Percentiles rank a stretch among this genome's conserved stretches.
These are phyloP conservation scores for Tetraodon nigroviridis DNA, from an alignment of 2,113 vertebrate genomes.

Conservation along the genomic window DNA sequence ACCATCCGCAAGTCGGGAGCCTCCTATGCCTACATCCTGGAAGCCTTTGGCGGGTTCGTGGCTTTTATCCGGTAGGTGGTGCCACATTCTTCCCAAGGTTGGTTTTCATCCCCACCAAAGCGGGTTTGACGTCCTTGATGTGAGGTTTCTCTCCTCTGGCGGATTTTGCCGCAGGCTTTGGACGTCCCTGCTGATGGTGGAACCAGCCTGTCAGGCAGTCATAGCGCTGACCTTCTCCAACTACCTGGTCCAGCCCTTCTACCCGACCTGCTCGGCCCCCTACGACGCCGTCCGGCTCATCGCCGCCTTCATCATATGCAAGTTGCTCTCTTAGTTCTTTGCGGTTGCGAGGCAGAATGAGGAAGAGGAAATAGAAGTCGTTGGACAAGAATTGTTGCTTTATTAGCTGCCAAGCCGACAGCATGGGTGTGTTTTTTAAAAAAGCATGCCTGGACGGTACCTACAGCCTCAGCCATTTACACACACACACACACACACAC, in stretches of 20 bases:
- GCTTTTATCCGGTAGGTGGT: slow-evolving; percentile 73
- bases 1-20: slow-evolving; percentile 81
- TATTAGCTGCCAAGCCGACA: too few relatives aligned
- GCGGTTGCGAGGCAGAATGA: too few relatives aligned
- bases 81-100: background rate
- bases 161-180: slow-evolving; percentile 61
- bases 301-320: slow-evolving; percentile 77
- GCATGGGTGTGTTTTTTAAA: too few relatives aligned
- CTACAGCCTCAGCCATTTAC: too few relatives aligned
- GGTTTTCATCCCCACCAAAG: too few relatives aligned
- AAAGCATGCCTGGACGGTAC: too few relatives aligned
- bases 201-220: slow-evolving; percentile 79
- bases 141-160: background rate
- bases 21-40: slow-evolving; percentile 79
- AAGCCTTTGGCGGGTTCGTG: slow-evolving; percentile 77
- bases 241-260: slow-evolving; percentile 80
- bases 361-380: too few relatives aligned
- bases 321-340: slow-evolving; percentile 26
- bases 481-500: too few relatives aligned
- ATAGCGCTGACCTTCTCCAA: slow-evolving; percentile 79
- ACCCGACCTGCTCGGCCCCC: slow-evolving; percentile 65
- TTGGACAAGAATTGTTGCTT: too few relatives aligned
- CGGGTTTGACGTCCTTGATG: too few relatives aligned
- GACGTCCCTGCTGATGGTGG: slow-evolving; percentile 79
- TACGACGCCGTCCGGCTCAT: slow-evolving; percentile 72